Evolutionary conservation across 2,888 invertebrate genomes (phyloP), one percentile per base, ranked within the genome.

Genomic region (Megaustenia siamemsis): DNA sequence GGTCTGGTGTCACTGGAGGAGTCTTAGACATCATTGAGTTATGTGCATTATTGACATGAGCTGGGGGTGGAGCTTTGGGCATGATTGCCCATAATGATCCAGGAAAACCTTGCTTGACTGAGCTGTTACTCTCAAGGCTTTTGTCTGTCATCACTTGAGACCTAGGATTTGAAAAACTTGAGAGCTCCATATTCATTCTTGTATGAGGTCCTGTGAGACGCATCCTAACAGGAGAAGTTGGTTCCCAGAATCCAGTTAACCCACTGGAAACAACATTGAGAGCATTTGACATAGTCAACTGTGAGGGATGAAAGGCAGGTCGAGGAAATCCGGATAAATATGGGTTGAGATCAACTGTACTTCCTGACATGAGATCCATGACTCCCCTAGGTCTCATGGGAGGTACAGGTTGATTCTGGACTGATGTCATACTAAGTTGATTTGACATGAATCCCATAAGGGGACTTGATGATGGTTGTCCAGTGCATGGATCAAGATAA

Each of bases 401-500:
- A 18, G 63, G 69, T 63, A 66, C 63, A 43, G 53, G 53, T 28
- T 82, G 82, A 18, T 82, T 71, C 32, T 71, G 71, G 35, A 60
- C 56, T 38, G 53, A 18, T 73, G 83, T 43, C 24, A 40, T n/a
- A 28, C 69, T 45, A 5, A 73, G 43, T 28, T 84, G 68, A 10
- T 69, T 69, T 43, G 83, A 45, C 71, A 78, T 45, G 18, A 43
- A 71, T 66, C 68, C 49, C 56, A 78, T 56, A 45, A 83, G 71
- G 21, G 86, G 76, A 45, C 45, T 53, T 71, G 68, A 53, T 32
- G 81, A 63, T 68, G 82, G 80, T 28, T 79, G 87, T 38, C 84
- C 84, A 32, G 78, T 78, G 53, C 82, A 53, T 10, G 68, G 86
- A 84, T 92, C 91, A 81, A 92, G 86, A 84, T 92, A 93, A 40